Base-by-base conservation (phyloP, 1,140 invertebrate genomes). In the Megalonaias nervosa region DNA sequence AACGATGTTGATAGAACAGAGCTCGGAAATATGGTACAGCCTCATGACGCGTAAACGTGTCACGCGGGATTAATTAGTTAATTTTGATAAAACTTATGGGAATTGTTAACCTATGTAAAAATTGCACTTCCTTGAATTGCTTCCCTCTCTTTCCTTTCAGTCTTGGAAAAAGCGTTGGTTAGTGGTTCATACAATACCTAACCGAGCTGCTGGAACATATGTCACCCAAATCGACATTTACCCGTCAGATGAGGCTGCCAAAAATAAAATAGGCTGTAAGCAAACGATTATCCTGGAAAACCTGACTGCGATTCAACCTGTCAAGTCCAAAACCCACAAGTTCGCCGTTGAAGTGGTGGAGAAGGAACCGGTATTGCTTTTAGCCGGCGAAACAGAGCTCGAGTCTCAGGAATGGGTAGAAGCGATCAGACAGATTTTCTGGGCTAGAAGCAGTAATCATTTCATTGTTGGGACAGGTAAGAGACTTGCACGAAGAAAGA, bases 101-200 rank as follows among this genome's bases (percentile, higher is more conserved):
- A 1, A 26, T 26, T 26, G 26, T 26, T 26, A 26, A 26, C 26
- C 26, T 26, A 26, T 26, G 2, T 26, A 26, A 1, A 26, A 26
- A 26, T 26, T 26, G 26, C 26, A 26, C 26, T 26, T 26, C 26
- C 26, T 26, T 26, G 26, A 26, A 26, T 26, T 26, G 2, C 26
- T 26, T n/a, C n/a, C n/a, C n/a, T n/a, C n/a, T n/a, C n/a, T n/a
- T 67, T 21, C 71, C 11, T 68, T 75, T 58, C 78, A 87, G 85
- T 69, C 81, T n/a, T 87, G 85, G 85, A 79, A 78, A 55, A 73
- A 79, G 17, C 79, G 81, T 64, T 87, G 84, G 84, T 79, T 85
- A n/a, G 79, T 83, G n/a, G 71, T 87, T n/a, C 83, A 80, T 60
- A 75, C 83, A 73, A 84, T 87, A 79, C 81, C 70, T 2, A 81